Conservation (phyloP, 2,113 vertebrate genomes). For the Megalops atlanticus region DNA sequence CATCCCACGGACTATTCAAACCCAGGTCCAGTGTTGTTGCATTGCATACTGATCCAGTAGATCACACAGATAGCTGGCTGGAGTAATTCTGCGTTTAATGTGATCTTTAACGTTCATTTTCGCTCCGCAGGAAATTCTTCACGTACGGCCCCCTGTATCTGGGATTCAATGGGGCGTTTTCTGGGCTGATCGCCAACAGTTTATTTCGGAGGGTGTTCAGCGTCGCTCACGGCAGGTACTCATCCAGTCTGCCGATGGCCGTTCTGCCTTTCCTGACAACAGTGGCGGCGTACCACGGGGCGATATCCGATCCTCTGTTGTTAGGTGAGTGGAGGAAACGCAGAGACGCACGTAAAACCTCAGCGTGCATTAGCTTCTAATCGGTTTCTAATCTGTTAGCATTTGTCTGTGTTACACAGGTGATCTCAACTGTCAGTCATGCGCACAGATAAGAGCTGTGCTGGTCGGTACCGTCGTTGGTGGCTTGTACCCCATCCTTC, state of each 20-base stretch:
- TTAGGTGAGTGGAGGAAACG: constrained; percentile 63
- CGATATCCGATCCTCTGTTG: constrained; percentile 70
- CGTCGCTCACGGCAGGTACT: constrained; percentile 67
- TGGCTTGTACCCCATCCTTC: constrained; percentile 77
- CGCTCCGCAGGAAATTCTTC: constrained; percentile 71
- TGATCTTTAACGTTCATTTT: neutral
- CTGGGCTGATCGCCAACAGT: constrained; percentile 82
- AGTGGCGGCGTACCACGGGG: constrained; percentile 56
- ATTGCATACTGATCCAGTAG: neutral
- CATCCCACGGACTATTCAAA: too few species aligned
- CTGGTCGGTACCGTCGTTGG: constrained; percentile 76
- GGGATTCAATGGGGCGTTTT: constrained; percentile 73
- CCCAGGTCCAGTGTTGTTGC: neutral
- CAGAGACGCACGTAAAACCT: neutral
- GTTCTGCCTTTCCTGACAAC: constrained; percentile 81
- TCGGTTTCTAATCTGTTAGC: neutral
- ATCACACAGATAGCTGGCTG: too few species aligned
- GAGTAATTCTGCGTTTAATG: neutral
- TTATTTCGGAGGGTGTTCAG: constrained; percentile 80
- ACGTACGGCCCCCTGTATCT: constrained; percentile 73
- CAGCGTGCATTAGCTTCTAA: neutral
- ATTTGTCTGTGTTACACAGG: constrained; percentile 55
- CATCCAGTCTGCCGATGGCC: constrained; percentile 79
- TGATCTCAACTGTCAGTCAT: constrained; percentile 78
- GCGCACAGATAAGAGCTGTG: constrained; percentile 72